Base-by-base conservation (phyloP, 2,888 invertebrate species). In the Vesta saturnalis region DNA sequence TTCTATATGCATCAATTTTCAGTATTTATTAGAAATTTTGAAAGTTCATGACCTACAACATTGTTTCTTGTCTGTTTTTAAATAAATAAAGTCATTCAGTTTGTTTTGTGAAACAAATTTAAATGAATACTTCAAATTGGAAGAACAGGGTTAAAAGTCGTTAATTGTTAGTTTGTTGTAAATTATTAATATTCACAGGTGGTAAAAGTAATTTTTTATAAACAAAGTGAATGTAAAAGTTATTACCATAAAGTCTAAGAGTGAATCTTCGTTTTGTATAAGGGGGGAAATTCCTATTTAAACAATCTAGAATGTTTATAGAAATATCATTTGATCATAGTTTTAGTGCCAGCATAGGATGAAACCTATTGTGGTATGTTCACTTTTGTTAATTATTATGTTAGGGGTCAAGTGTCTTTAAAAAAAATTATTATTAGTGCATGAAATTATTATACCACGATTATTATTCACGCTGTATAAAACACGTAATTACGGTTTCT, bases 311-410 rank as follows among this genome's bases (percentile, higher is more conserved):
- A 73, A 75, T 73, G 59, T 61, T 71, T 63, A 65, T 67, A 54
- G 61, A 69, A 69, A 63, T 72, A 77, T 76, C 77, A 80, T 81
- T 79, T 79, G 79, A 79, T 79, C 79, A 78, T 77, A 77, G 79
- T 80, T 75, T 75, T 70, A 77, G 81, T 81, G 80, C 76, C 74
- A 78, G 77, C 75, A 70, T 75, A 79, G 76, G 78, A 82, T 82
- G 82, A 81, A 78, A 80, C 79, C 80, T 71, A 80, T 82, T 76
- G 76, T 82, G 82, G 82, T 82, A 82, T 74, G 82, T 82, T 10
- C 2, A 4, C 2, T 39, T 4, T 19, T 22, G 15, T 8, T 43
- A 35, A 16, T 43, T 21, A 35, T 65, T 22, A 46, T 49, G 10
- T 39, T 39, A 39, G 39, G 8, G 39, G 39, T n/a, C 39, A 39